Evolutionary conservation across 2,888 invertebrate species (phyloP), one percentile per base, ranked within the genome.

Genomic region (Hyppa rectilinea): DNA sequence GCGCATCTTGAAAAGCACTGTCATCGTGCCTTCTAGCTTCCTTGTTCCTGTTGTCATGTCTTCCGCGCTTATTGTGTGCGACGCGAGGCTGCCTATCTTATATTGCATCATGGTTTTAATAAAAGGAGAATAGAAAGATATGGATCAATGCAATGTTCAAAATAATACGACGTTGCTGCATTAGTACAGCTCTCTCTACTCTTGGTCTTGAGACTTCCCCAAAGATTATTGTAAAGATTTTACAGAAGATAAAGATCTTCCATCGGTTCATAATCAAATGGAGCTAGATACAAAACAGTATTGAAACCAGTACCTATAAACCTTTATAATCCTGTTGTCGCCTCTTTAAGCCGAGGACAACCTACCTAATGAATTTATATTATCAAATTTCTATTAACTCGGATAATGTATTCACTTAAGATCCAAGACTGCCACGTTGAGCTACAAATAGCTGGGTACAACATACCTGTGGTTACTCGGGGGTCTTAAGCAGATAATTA

Each of bases 1-100:
- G 81, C 70, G 72, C 69, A 69, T 74, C 79, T 79, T 83, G 74
- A 84, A 84, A 81, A 81, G 83, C 75, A 71, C 73, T 82, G 86
- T 84, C 86, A 83, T 80, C 78, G 75, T 80, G 78, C 65, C 78
- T 83, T 61, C 71, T 62, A 80, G 71, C 73, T 75, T 78, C 80
- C 78, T 82, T 84, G 77, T 81, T 76, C 71, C 75, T 71, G 82
- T 73, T 69, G 61, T 71, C 65, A 55, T 50, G 74, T 62, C 71
- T 63, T 68, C 70, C 66, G 59, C 59, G 47, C 62, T 77, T 73
- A 84, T 85, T 75, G 71, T 77, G 69, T 75, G 55, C 59, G 61
- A 59, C 53, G 64, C 74, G 61, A 61, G 40, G 23, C 58, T 55
- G 55, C n/a, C 34, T 73, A 65, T 78, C 52, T 61, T 49, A 43